phyloP scores from a whole-genome alignment of 2,797 vertebrate genomes.

The Anomalospiza imberbis region DNA sequence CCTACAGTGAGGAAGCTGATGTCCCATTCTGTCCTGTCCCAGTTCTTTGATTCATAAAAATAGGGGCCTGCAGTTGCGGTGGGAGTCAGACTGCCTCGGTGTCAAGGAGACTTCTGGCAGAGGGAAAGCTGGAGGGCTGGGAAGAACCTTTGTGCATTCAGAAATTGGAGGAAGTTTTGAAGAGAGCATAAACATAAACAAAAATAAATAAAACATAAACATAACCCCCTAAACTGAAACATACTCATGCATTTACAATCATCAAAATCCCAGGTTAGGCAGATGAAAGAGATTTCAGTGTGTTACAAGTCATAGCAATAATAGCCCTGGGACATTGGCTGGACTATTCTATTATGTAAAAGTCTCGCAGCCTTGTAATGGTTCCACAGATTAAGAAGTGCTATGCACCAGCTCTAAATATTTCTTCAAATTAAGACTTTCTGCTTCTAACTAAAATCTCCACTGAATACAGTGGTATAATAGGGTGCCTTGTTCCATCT shows the following conservation, averaged over 20 bases:
- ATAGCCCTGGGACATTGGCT: conserved; percentile 72
- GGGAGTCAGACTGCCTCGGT: background rate
- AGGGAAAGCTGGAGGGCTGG: background rate
- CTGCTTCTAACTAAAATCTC: conserved; percentile 63
- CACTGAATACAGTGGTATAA: conserved; percentile 56
- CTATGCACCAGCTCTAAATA: conserved; percentile 64
- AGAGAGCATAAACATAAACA: conserved; percentile 42
- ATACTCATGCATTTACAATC: conserved; percentile 71
- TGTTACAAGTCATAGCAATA: conserved; percentile 69
- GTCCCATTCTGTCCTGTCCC: background rate
- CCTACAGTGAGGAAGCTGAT: background rate
- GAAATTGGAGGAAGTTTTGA: conserved; percentile 34
- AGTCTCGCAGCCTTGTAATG: conserved; percentile 65
- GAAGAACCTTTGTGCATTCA: background rate
- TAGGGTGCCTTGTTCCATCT: conserved; percentile 66
- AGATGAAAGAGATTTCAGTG: conserved; percentile 75
- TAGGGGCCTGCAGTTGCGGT: fast-evolving
- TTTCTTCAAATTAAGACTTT: conserved; percentile 77
- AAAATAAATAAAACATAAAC: conserved; percentile 69
- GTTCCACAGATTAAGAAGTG: conserved; percentile 69
- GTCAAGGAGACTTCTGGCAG: background rate
- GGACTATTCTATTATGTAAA: conserved; percentile 67
- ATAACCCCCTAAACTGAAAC: conserved; percentile 64
- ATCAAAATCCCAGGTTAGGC: conserved; percentile 69
- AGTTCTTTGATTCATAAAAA: background rate